A percentile compares a stretch with the other conserved stretches of the same genome.
These are phyloP conservation scores for Adrianichthys oophorus DNA, from an alignment of 2,797 vertebrate genomes.

Conservation along the genomic window DNA sequence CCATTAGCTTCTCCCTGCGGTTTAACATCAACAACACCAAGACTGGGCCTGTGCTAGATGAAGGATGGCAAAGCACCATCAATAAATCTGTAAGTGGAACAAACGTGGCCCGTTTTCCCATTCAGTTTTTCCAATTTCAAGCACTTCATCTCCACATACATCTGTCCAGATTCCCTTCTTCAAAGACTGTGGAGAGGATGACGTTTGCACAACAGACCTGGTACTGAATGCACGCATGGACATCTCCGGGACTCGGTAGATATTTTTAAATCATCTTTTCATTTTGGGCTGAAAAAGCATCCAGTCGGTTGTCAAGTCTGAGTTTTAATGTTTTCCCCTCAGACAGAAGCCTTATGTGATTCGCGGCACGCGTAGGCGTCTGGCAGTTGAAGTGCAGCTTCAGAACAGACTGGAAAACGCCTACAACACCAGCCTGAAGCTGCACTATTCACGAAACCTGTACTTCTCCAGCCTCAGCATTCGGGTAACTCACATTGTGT, in stretches of 20 bases:
- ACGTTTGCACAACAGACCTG: conserved; percentile 88
- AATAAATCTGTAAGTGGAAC: conserved; percentile 82
- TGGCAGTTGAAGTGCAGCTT: conserved; percentile 83
- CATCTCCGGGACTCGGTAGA: conserved; percentile 85
- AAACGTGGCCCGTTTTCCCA: not conserved
- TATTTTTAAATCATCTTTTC: not conserved
- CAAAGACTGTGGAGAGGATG: conserved; percentile 94
- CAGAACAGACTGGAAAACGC: conserved; percentile 90
- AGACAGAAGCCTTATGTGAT: conserved; percentile 89
- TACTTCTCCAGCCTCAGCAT: conserved; percentile 87
- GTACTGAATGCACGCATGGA: conserved; percentile 85
- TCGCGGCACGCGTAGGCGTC: conserved; percentile 81
- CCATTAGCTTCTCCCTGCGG: conserved; percentile 84
- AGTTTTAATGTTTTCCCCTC: conserved; percentile 29
- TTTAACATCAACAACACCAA: conserved; percentile 84
- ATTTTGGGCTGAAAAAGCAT: not conserved
- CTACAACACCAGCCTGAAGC: conserved; percentile 87
- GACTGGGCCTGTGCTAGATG: conserved; percentile 84
- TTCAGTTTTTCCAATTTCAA: not conserved
- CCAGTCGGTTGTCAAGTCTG: not conserved
- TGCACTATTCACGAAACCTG: conserved; percentile 89
- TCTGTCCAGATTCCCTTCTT: conserved; percentile 88
- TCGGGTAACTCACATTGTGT: conserved; percentile 65
- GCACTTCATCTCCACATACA: not conserved
- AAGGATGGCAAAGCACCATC: conserved; percentile 80